Evolutionary conservation across 2,113 vertebrate genomes (phyloP), one percentile per base, ranked within the genome.

Genomic region (Dolichallabes microphthalmus): DNA sequence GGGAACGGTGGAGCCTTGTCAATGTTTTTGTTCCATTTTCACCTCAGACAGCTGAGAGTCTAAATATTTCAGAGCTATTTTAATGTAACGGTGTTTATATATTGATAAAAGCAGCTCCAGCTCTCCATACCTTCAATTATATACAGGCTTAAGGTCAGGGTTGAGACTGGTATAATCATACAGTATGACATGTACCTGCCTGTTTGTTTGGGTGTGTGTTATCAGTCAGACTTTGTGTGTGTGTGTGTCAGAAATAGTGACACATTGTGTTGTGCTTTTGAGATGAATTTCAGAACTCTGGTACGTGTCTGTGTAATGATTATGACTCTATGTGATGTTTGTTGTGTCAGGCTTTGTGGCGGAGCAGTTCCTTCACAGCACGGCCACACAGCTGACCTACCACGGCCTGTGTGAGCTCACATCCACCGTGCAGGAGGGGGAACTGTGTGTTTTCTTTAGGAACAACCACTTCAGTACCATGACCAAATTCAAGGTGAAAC

Each of bases 391-490:
- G 92, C 92, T 99, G 90, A 99, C 98, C 1, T 98, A 98, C 94
- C 98, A 99, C 73, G 98, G 98, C 89, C 92, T 99, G 32, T 99
- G 98, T 92, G 98, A 99, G 92, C 93, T 99, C 89, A 99, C 97
- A 10, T 97, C 97, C 90, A 95, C 96, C 1, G 97, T 99, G 73
- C 97, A 99, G 93, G 98, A 99, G 92, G 97, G 97, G 93, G 98
- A 99, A 87, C 96, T 99, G 80, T 98, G 98, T 80, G 98, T 99
- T 85, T 99, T 99, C 94, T 99, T 99, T 94, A 97, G 98, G 93
- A 99, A 99, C 93, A 99, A 99, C 95, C 98, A 99, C 95, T 99
- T 99, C 92, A 99, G 98, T 94, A 99, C 98, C 93, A 99, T 99
- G 97, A 98, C 97, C 93, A 99, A 98, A 92, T 96, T 97, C 92